phyloP scores from a whole-genome alignment of 2,797 vertebrate genomes.

The Pteropus rufus region DNA sequence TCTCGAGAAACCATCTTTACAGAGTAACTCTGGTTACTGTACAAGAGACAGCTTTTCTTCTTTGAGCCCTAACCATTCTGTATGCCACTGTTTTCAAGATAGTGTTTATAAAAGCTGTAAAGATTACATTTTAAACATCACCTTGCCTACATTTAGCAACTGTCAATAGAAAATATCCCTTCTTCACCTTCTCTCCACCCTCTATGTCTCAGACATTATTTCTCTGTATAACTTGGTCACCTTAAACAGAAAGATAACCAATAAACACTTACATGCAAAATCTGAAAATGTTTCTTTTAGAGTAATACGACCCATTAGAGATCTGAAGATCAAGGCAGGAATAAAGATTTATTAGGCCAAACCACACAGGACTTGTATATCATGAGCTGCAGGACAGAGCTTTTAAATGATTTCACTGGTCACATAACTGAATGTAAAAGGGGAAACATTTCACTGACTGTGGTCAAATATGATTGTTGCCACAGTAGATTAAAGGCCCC shows the following conservation, averaged over 20 bases:
- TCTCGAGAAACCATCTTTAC: slow-evolving; percentile 1
- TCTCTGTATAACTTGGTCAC: neutral
- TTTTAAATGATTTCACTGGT: slow-evolving; percentile 63
- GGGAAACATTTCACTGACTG: slow-evolving; percentile 58
- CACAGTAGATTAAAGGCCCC: slow-evolving; percentile 68
- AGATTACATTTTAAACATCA: neutral
- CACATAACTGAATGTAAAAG: slow-evolving; percentile 64
- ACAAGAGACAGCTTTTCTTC: neutral
- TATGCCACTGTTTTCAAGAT: neutral
- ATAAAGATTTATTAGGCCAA: slow-evolving; percentile 69
- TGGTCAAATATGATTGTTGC: slow-evolving; percentile 75
- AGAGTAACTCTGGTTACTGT: neutral
- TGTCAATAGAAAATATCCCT: neutral
- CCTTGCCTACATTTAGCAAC: neutral
- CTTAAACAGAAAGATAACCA: slow-evolving; percentile 12
- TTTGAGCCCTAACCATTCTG: neutral
- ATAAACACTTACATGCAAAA: slow-evolving; percentile 24
- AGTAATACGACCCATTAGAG: slow-evolving; percentile 24
- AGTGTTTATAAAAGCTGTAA: neutral
- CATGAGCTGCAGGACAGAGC: slow-evolving; percentile 45
- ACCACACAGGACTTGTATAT: slow-evolving; percentile 52
- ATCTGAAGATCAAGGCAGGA: slow-evolving; percentile 58
- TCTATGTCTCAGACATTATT: neutral
- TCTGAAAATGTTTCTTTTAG: slow-evolving; percentile 51
- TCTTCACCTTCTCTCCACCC: neutral